These are phyloP conservation scores for Cryptus armator DNA, from an alignment of 2,888 invertebrate species.

Conservation along the genomic window DNA sequence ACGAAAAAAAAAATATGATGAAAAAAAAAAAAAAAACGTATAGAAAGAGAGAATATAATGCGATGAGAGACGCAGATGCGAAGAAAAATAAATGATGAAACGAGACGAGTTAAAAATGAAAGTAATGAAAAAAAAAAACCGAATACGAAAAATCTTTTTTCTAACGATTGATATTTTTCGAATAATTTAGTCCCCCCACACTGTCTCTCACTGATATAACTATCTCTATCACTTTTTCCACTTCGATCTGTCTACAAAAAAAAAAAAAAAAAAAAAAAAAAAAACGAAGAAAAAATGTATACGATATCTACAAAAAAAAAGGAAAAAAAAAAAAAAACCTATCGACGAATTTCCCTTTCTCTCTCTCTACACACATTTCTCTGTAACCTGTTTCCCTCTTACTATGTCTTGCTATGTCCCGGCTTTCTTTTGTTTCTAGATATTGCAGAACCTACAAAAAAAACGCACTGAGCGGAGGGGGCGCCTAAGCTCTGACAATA, in stretches of 20 bases:
- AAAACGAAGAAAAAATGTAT: slow-evolving; percentile 31
- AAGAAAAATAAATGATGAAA: slow-evolving; percentile 16
- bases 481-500: slow-evolving; percentile 97
- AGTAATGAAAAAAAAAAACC: background rate
- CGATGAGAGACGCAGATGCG: slow-evolving; percentile 47
- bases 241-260: slow-evolving; percentile 23
- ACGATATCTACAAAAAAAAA: slow-evolving; percentile 17
- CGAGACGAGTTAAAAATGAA: slow-evolving; percentile 14
- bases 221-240: slow-evolving; percentile 45
- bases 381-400: slow-evolving; percentile 85
- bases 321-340: slow-evolving; percentile 34
- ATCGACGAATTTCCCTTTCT: slow-evolving; percentile 74
- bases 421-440: slow-evolving; percentile 96
- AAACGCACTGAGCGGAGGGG: slow-evolving; percentile 99
- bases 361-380: slow-evolving; percentile 79
- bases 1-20: slow-evolving; percentile 17
- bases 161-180: slow-evolving; percentile 33
- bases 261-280: slow-evolving; percentile 52
- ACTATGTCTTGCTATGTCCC: slow-evolving; percentile 92
- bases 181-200: slow-evolving; percentile 39
- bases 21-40: slow-evolving; percentile 24
- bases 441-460: slow-evolving; percentile 99
- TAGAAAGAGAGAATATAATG: slow-evolving; percentile 62
- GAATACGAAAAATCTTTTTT: slow-evolving; percentile 28
- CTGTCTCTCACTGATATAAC: slow-evolving; percentile 46